A percentile compares a stretch with the other conserved stretches of the same genome.
Conservation (phyloP, 1,140 invertebrate genomes). For the Caenorhabditis brenneri region DNA sequence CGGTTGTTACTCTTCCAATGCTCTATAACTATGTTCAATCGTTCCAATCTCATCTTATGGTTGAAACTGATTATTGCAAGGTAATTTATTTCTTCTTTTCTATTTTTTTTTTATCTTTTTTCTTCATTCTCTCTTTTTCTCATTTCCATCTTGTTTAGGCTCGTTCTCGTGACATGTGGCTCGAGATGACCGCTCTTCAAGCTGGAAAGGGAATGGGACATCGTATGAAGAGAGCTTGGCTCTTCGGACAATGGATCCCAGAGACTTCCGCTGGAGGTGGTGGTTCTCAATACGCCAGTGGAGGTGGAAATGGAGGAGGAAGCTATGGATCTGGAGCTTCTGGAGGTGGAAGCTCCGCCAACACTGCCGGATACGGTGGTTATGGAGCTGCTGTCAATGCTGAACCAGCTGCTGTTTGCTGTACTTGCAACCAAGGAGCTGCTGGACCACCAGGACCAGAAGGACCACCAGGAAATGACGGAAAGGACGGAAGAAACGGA, state of each 20-base stretch:
- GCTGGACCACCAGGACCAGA: slow-evolving; percentile 64
- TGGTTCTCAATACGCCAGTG: slow-evolving; percentile 47
- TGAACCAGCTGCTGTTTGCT: slow-evolving; percentile 70
- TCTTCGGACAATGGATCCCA: slow-evolving; percentile 71
- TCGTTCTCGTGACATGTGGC: slow-evolving; percentile 70
- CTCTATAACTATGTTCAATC: slow-evolving; percentile 71
- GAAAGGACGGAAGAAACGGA: slow-evolving; percentile 64
- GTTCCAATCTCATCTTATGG: slow-evolving; percentile 70
- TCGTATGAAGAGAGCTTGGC: slow-evolving; percentile 69
- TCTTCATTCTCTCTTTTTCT: neutral
- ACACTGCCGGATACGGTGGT: slow-evolving; percentile 55
- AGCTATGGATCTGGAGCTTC: neutral
- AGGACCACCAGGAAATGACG: slow-evolving; percentile 67
- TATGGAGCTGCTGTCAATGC: slow-evolving; percentile 62
- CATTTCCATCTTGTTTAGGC: slow-evolving; percentile 55
- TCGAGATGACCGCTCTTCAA: slow-evolving; percentile 71
- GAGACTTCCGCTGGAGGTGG: slow-evolving; percentile 64
- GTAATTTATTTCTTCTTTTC: slow-evolving; percentile 33
- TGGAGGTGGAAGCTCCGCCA: slow-evolving; percentile 8
- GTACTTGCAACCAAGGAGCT: slow-evolving; percentile 68
- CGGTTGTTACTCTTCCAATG: slow-evolving; percentile 71
- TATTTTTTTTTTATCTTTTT: neutral
- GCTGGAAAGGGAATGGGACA: slow-evolving; percentile 69
- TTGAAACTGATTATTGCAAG: slow-evolving; percentile 71
- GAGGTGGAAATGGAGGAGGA: slow-evolving; percentile 44